These are phyloP conservation scores for Thrips palmi DNA, from an alignment of 1,140 invertebrate species.

Conservation along the genomic window DNA sequence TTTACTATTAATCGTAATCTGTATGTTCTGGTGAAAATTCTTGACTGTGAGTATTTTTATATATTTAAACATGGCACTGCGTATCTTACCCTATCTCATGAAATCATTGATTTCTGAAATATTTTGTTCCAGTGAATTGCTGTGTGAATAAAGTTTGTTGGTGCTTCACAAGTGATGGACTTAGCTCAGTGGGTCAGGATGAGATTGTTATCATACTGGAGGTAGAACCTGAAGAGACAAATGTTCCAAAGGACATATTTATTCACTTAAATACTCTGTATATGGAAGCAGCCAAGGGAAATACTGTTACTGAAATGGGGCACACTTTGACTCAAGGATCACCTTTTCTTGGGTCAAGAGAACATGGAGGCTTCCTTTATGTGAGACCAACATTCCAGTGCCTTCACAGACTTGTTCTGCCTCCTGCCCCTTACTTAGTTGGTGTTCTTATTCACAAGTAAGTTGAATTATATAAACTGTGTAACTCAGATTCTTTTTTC, in stretches of 20 bases:
- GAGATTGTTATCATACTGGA: constrained; percentile 69
- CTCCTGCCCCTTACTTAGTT: constrained; percentile 57
- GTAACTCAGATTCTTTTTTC: constrained; percentile 6
- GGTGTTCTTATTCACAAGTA: constrained; percentile 64
- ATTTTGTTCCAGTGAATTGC: constrained; percentile 47
- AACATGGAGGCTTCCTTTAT: constrained; percentile 71
- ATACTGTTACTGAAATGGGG: constrained; percentile 50
- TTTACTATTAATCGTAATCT: constrained; percentile 69
- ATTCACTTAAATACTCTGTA: constrained; percentile 56
- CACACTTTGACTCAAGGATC: constrained; percentile 37
- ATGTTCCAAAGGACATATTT: constrained; percentile 60
- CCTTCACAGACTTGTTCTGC: constrained; percentile 54
- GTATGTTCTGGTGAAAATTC: constrained; percentile 54
- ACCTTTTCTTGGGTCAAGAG: constrained; percentile 54
- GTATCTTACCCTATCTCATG: constrained; percentile 4
- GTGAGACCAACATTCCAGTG: constrained; percentile 70
- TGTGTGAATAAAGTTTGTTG: constrained; percentile 64
- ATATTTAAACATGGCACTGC: neutral
- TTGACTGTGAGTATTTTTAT: constrained; percentile 26
- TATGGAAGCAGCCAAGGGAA: constrained; percentile 58
- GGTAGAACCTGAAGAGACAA: constrained; percentile 42
- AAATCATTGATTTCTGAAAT: neutral
- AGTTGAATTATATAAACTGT: constrained; percentile 17
- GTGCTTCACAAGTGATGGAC: constrained; percentile 60
- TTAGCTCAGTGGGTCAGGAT: constrained; percentile 69